Evolutionary conservation across 92 coral and sea anemone species (phyloP).

Genomic region (Porites rus): DNA sequence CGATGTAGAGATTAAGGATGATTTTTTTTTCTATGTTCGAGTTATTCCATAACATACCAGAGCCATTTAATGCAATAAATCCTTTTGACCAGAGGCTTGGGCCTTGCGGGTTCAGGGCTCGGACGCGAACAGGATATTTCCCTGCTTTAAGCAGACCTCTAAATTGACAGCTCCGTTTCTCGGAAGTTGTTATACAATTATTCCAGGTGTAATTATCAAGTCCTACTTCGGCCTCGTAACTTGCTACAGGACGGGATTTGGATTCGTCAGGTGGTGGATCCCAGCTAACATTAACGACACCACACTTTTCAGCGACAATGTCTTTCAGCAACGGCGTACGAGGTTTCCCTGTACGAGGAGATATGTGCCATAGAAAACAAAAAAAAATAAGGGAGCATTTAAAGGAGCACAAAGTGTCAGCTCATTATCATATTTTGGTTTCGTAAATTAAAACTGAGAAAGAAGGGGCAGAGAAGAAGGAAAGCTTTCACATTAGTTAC

Average conservation of each 20-base stretch:
- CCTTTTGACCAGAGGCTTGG: neutral
- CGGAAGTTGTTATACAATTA: neutral
- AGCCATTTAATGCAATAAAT: no score
- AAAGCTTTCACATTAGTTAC: no score
- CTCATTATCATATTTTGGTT: no score
- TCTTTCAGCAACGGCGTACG: neutral
- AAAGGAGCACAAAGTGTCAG: no score
- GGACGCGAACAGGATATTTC: neutral
- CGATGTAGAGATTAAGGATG: no score
- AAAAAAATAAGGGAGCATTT: no score
- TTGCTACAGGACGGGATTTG: neutral
- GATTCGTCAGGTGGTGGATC: neutral
- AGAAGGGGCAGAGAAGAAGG: no score
- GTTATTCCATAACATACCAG: neutral
- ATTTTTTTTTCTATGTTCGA: no score
- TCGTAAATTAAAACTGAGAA: no score
- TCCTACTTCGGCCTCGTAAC: neutral
- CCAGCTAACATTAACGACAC: neutral
- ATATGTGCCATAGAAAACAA: no score
- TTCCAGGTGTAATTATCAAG: neutral
- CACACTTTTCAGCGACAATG: neutral
- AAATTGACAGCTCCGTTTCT: neutral
- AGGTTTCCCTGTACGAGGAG: neutral
- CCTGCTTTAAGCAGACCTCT: neutral
- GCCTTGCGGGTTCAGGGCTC: neutral